Conservation (phyloP, 2,888 invertebrate genomes). For the Morpho achilles region DNA sequence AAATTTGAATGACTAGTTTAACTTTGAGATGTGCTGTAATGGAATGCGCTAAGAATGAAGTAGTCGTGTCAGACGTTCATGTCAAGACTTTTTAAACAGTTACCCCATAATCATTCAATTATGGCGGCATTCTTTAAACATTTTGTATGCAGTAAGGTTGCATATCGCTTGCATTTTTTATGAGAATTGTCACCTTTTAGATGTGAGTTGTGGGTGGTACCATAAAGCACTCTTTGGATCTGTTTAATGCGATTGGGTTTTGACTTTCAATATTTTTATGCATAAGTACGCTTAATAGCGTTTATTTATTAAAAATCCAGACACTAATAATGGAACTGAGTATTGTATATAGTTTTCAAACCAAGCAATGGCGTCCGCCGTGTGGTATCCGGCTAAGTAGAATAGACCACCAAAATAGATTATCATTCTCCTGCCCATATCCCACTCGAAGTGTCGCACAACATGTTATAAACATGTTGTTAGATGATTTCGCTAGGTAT, state of each 20-base stretch:
- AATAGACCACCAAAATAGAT: too few relatives aligned
- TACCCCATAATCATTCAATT: slow-evolving; percentile 24
- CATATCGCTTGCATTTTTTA: slow-evolving; percentile 8
- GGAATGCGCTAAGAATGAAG: slow-evolving; percentile 7
- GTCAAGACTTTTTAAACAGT: slow-evolving; percentile 20
- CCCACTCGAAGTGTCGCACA: too few relatives aligned
- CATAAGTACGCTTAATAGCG: too few relatives aligned
- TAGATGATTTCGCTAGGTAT: too few relatives aligned
- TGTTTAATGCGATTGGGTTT: slow-evolving; percentile 24
- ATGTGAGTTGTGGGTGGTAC: slow-evolving; percentile 19
- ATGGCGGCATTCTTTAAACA: slow-evolving; percentile 15
- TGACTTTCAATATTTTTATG: slow-evolving; percentile 21
- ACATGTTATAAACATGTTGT: too few relatives aligned
- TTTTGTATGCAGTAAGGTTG: slow-evolving; percentile 7
- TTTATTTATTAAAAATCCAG: too few relatives aligned
- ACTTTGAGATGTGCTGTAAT: slow-evolving; percentile 6
- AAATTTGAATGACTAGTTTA: background rate
- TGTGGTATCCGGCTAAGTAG: too few relatives aligned
- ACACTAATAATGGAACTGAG: too few relatives aligned
- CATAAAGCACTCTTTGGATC: slow-evolving; percentile 13
- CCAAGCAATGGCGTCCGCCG: too few relatives aligned
- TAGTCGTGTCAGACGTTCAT: slow-evolving; percentile 20
- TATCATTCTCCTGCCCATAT: too few relatives aligned
- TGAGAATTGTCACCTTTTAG: slow-evolving; percentile 14
- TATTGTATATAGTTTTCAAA: too few relatives aligned